These are phyloP conservation scores for Hydrozoanthus gracilis DNA, from an alignment of 92 coral and sea anemone genomes.

Conservation along the genomic window DNA sequence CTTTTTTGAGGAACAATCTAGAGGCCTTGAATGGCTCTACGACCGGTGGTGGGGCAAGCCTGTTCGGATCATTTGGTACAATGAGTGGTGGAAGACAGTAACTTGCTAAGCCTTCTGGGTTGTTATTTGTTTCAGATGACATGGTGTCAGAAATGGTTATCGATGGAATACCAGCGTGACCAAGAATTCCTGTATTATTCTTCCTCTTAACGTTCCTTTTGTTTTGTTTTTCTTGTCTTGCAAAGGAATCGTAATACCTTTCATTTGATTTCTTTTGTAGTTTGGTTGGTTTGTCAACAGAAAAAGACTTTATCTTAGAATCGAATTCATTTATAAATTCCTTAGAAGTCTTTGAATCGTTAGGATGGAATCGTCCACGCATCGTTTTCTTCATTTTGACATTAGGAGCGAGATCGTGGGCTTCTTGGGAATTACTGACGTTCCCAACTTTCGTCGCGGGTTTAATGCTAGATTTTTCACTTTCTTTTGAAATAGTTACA, in stretches of 20 bases:
- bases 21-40: slow-evolving; percentile 42
- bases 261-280: neutral
- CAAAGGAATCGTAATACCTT: neutral
- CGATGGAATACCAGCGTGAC: slow-evolving; percentile 3
- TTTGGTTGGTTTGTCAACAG: neutral
- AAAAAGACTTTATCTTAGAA: no score
- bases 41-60: slow-evolving; percentile 44
- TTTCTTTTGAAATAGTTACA: neutral
- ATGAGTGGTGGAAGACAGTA: neutral
- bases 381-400: neutral
- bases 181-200: neutral
- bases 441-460: neutral
- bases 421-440: neutral
- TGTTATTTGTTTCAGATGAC: neutral
- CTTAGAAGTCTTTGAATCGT: neutral
- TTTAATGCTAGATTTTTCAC: neutral
- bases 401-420: neutral
- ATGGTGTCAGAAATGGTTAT: slow-evolving; percentile 11
- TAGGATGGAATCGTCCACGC: neutral
- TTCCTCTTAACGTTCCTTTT: neutral
- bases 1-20: slow-evolving; percentile 29
- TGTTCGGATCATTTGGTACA: slow-evolving; percentile 37
- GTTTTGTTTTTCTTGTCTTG: neutral
- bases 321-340: neutral
- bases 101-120: neutral